Conservation (phyloP, 2,888 invertebrate genomes). For the Alentia gelatinosa region DNA sequence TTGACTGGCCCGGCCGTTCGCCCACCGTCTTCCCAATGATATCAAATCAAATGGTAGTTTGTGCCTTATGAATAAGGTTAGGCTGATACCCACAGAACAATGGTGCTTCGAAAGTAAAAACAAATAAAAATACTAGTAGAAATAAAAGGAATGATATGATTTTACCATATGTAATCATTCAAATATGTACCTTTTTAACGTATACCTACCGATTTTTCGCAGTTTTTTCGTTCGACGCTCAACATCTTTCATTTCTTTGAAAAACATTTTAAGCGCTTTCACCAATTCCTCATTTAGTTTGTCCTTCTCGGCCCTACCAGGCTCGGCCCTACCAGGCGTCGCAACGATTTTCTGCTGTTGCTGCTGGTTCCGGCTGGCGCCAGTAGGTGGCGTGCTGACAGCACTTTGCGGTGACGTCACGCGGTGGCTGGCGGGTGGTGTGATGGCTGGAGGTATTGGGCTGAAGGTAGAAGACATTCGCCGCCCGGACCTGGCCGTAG, state of each 20-base stretch:
- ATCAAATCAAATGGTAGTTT: background rate
- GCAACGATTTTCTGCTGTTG: too few relatives aligned
- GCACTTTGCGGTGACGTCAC: background rate
- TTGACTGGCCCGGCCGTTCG: too few relatives aligned
- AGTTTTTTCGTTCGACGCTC: constrained; percentile 66
- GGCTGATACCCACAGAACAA: background rate
- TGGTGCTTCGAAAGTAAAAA: background rate
- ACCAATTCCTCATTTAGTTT: constrained; percentile 71
- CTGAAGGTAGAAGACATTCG: background rate
- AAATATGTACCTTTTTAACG: background rate
- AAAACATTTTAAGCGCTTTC: constrained; percentile 70
- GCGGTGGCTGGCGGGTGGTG: background rate
- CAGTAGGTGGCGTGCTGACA: background rate
- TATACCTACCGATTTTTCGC: constrained; percentile 62
- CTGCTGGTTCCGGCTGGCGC: background rate
- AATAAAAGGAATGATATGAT: background rate
- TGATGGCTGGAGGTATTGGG: background rate
- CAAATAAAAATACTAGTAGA: too few relatives aligned
- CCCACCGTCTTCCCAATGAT: too few relatives aligned
- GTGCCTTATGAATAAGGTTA: background rate
- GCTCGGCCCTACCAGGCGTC: too few relatives aligned
- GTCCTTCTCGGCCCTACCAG: background rate
- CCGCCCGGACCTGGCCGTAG: background rate
- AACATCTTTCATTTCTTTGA: constrained; percentile 69
- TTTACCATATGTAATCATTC: background rate